These are phyloP conservation scores for Aelia acuminata DNA, from an alignment of 2,888 invertebrate species.

Conservation along the genomic window DNA sequence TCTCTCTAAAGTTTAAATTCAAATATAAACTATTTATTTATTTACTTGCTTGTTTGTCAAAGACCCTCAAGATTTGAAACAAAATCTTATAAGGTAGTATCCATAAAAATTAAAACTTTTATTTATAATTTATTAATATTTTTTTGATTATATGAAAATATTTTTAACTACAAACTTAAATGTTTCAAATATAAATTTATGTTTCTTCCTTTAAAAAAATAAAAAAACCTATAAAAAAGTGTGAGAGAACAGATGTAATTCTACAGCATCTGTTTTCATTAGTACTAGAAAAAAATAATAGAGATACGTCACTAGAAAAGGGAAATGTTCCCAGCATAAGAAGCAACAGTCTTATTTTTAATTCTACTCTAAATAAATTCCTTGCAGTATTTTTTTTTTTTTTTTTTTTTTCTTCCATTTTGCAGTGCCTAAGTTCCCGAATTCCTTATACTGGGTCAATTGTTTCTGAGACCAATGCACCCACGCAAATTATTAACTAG, in stretches of 20 bases:
- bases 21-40: background rate
- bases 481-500: constrained; percentile 40
- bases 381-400: background rate
- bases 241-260: constrained; percentile 39
- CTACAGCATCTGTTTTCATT: constrained; percentile 23
- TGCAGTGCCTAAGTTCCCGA: background rate
- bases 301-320: constrained; percentile 3
- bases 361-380: background rate
- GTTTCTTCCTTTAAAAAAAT: background rate
- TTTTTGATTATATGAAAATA: background rate
- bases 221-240: too few species aligned
- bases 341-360: background rate
- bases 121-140: background rate
- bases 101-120: background rate
- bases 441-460: constrained; percentile 14
- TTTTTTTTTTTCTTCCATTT: background rate
- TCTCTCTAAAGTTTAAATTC: background rate
- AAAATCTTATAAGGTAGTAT: background rate
- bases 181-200: background rate
- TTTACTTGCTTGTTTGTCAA: too few species aligned
- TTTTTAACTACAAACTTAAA: background rate
- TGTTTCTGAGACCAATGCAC: constrained; percentile 42
- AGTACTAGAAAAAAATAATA: background rate
- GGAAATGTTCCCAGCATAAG: background rate
- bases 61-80: too few species aligned